A percentile compares a stretch with the other conserved stretches of the same genome.
phyloP scores from a whole-genome alignment of 92 coral and sea anemone genomes.

The Blastomussa wellsi region DNA sequence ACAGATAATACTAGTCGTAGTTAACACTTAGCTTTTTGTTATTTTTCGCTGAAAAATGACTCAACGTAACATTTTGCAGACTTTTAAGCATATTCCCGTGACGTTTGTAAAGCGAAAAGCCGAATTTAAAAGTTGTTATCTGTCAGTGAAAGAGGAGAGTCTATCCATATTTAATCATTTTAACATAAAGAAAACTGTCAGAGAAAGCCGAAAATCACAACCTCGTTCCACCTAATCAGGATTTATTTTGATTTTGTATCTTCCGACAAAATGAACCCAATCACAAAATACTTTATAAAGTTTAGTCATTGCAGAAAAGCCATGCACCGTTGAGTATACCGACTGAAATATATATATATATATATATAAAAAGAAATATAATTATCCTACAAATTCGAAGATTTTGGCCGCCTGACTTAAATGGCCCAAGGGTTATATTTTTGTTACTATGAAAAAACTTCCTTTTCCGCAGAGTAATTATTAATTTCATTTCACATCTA shows the following conservation, averaged over 20 bases:
- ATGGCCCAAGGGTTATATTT: constrained; percentile 11
- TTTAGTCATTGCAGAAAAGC: background rate
- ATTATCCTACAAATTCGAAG: background rate
- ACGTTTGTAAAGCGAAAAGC: background rate
- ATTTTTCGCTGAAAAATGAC: background rate
- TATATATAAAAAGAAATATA: too few species aligned
- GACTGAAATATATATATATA: background rate
- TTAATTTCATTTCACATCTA: constrained; percentile 7
- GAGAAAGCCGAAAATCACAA: background rate
- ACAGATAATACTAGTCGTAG: background rate
- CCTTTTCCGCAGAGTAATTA: constrained; percentile 17
- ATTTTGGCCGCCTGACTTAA: background rate
- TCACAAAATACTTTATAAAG: background rate
- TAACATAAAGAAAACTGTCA: background rate
- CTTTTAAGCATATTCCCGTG: background rate
- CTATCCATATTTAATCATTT: background rate
- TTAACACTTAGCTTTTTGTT: background rate
- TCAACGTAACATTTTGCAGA: background rate
- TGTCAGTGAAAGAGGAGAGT: background rate
- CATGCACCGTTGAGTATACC: background rate
- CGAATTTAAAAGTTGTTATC: background rate
- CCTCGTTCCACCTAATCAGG: background rate
- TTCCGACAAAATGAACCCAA: background rate
- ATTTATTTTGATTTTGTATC: background rate
- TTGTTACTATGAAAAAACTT: constrained; percentile 4